Evolutionary conservation across 2,888 invertebrate genomes (phyloP).

Genomic region (Tetragonula carbonaria): DNA sequence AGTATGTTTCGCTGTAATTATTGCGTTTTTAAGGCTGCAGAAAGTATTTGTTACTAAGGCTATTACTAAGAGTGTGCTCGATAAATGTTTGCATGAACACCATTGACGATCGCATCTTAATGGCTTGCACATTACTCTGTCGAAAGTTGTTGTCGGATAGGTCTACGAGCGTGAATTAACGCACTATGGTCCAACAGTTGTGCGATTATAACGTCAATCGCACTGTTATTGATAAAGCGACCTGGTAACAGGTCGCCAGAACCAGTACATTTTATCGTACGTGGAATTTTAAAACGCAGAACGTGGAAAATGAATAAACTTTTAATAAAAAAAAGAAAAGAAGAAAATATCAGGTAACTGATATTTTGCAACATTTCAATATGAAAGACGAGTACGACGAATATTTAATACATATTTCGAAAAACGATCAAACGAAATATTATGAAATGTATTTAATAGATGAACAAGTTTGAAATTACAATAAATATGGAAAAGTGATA

Average conservation of each 20-base stretch:
- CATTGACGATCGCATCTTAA: neutral
- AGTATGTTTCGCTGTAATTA: too few species aligned
- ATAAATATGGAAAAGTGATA: neutral
- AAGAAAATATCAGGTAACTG: too few species aligned
- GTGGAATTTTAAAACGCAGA: neutral
- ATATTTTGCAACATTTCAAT: neutral
- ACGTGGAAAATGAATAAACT: neutral
- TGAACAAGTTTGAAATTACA: neutral
- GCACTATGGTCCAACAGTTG: neutral
- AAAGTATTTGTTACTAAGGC: too few species aligned
- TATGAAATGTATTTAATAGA: neutral
- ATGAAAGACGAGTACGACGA: neutral
- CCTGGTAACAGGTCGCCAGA: neutral
- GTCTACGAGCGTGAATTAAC: conserved; percentile 17
- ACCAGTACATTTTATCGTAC: too few species aligned
- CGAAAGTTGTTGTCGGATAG: conserved; percentile 15
- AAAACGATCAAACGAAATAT: neutral
- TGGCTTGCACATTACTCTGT: neutral
- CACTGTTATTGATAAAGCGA: neutral
- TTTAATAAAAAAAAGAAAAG: neutral
- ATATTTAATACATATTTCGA: neutral
- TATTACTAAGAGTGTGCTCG: too few species aligned
- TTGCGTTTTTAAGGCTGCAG: too few species aligned
- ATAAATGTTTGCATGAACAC: neutral
- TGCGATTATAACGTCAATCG: conserved; percentile 9